Evolutionary conservation across 1,140 invertebrate genomes (phyloP).

Genomic region (Amphibalanus amphitrite): DNA sequence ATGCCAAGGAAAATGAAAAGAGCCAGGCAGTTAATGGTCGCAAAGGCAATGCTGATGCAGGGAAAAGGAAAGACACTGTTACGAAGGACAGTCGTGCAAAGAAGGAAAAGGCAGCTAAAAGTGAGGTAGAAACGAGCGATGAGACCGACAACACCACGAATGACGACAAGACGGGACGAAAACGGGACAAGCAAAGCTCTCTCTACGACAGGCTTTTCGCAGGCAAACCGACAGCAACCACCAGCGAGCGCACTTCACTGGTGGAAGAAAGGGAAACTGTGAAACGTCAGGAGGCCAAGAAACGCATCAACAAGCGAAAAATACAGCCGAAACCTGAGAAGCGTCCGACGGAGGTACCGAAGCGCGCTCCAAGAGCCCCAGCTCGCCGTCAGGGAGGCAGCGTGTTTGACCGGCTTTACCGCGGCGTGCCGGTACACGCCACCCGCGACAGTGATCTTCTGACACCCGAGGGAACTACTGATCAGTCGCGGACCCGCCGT

Average conservation of each 20-base stretch:
- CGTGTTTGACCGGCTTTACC: not conserved
- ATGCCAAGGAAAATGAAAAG: not conserved
- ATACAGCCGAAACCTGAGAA: not conserved
- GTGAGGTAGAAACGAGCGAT: not conserved
- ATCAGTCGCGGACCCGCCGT: no score
- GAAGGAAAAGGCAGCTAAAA: not conserved
- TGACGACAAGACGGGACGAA: not conserved
- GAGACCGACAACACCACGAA: not conserved
- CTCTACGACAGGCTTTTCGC: not conserved
- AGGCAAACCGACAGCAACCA: not conserved
- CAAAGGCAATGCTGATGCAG: not conserved
- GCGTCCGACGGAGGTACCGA: not conserved
- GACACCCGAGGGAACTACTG: not conserved
- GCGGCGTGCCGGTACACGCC: not conserved
- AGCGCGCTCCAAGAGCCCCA: not conserved
- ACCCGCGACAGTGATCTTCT: not conserved
- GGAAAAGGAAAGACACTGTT: not conserved
- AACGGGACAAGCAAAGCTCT: not conserved
- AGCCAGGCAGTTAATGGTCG: not conserved
- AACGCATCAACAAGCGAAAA: not conserved
- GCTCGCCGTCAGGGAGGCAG: not conserved
- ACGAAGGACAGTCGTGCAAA: not conserved
- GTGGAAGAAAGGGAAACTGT: not conserved
- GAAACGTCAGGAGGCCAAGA: not conserved
- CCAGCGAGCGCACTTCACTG: not conserved